Evolutionary conservation across 2,888 invertebrate genomes (phyloP).

Genomic region (Habroteleia sp.): DNA sequence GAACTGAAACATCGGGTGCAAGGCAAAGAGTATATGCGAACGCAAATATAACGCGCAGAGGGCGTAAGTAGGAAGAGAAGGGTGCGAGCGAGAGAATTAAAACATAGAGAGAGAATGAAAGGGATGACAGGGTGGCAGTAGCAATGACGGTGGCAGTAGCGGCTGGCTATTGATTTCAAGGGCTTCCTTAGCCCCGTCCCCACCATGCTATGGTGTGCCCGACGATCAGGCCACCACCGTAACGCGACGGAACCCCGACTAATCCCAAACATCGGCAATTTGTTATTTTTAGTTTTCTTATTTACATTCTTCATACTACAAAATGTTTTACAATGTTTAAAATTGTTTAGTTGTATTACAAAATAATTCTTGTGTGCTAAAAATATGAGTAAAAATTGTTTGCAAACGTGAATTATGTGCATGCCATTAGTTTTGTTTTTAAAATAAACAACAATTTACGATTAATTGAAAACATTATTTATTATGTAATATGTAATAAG

Average conservation of each 20-base stretch:
- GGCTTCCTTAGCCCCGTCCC: constrained; percentile 77
- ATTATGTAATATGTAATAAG: too few species aligned
- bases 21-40: constrained; percentile 15
- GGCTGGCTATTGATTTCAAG: constrained; percentile 81
- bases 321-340: too few species aligned
- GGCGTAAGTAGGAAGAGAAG: constrained; percentile 28
- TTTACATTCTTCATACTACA: too few species aligned
- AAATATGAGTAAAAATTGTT: too few species aligned
- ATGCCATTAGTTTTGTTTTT: too few species aligned
- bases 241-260: constrained; percentile 16
- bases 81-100: constrained; percentile 48
- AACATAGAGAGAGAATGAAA: constrained; percentile 56
- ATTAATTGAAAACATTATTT: too few species aligned
- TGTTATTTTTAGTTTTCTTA: too few species aligned
- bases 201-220: constrained; percentile 63
- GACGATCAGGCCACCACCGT: constrained; percentile 49
- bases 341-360: too few species aligned
- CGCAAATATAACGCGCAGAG: constrained; percentile 17
- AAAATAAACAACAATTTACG: too few species aligned
- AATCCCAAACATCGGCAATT: too few species aligned
- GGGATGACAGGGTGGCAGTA: constrained; percentile 71
- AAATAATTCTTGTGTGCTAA: too few species aligned
- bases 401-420: too few species aligned
- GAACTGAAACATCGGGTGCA: constrained; percentile 15
- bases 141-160: constrained; percentile 75